Conservation (phyloP, 2,797 vertebrate species). For the Hafferia zeledoni region DNA sequence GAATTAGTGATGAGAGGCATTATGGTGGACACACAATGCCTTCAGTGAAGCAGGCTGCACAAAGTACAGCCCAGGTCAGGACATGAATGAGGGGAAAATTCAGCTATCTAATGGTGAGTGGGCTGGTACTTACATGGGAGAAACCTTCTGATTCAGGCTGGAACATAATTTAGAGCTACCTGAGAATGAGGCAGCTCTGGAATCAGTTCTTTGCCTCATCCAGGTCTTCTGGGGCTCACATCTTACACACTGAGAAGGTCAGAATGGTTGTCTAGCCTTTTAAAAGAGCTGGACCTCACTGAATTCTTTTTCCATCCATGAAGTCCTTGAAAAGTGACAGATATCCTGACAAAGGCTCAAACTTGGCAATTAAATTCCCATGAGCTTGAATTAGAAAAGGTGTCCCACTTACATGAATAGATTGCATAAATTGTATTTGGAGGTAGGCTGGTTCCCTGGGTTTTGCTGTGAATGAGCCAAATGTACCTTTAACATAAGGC, state of each 20-base stretch:
- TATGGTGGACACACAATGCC: slow-evolving; percentile 61
- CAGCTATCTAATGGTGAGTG: not conserved
- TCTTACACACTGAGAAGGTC: slow-evolving; percentile 14
- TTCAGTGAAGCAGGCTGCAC: slow-evolving; percentile 37
- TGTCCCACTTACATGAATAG: slow-evolving; percentile 38
- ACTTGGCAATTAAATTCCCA: slow-evolving; percentile 45
- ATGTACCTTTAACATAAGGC: not conserved
- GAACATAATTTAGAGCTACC: slow-evolving; percentile 34
- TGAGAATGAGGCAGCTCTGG: slow-evolving; percentile 22
- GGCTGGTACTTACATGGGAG: not conserved
- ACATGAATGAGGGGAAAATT: slow-evolving; percentile 25
- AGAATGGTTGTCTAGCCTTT: slow-evolving; percentile 19
- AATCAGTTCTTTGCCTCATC: slow-evolving; percentile 32
- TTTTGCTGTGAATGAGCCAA: slow-evolving; percentile 19
- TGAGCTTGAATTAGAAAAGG: slow-evolving; percentile 47
- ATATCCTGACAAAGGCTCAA: slow-evolving; percentile 25
- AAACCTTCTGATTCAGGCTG: slow-evolving; percentile 24
- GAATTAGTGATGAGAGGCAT: slow-evolving; percentile 69
- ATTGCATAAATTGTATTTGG: slow-evolving; percentile 20
- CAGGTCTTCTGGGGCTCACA: not conserved
- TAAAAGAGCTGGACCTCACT: slow-evolving; percentile 22
- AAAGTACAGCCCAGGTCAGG: slow-evolving; percentile 31
- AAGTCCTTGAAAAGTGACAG: slow-evolving; percentile 35
- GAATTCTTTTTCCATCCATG: slow-evolving; percentile 18
- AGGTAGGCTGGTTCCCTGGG: not conserved